These are phyloP conservation scores for Amphiprion ocellaris DNA, from an alignment of 2,113 vertebrate species.

Conservation along the genomic window DNA sequence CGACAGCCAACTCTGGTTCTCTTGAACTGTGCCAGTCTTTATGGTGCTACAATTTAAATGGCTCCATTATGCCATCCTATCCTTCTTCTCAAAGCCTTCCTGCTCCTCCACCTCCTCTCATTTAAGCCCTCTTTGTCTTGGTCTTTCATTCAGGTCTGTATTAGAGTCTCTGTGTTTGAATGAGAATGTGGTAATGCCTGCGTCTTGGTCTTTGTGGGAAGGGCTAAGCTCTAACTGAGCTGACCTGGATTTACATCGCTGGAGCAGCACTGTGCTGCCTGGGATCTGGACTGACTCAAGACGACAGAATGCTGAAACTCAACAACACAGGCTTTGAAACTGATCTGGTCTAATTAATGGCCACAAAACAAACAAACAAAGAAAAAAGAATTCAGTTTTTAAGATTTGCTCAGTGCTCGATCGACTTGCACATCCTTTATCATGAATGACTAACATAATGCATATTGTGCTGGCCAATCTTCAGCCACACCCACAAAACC, in stretches of 20 bases:
- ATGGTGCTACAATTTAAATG: slow-evolving; percentile 36
- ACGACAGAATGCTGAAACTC: not conserved
- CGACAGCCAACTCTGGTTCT: slow-evolving; percentile 30
- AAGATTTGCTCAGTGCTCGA: not conserved
- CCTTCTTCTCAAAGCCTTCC: slow-evolving; percentile 23
- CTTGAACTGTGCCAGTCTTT: slow-evolving; percentile 31
- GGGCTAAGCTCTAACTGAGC: slow-evolving; percentile 47
- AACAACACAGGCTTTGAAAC: no score
- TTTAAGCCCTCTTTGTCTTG: slow-evolving; percentile 41
- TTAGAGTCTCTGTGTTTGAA: slow-evolving; percentile 41
- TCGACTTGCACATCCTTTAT: not conserved
- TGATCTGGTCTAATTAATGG: not conserved
- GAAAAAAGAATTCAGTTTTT: no score
- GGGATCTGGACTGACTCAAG: slow-evolving; percentile 4
- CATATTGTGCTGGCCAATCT: not conserved
- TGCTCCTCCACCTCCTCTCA: slow-evolving; percentile 33
- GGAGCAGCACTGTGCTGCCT: slow-evolving; percentile 48
- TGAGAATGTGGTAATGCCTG: slow-evolving; percentile 52
- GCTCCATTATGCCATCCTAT: slow-evolving; percentile 25
- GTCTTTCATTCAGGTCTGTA: slow-evolving; percentile 51
- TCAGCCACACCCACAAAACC: no score
- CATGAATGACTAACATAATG: not conserved
- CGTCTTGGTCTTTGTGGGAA: slow-evolving; percentile 48
- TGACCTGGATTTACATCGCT: slow-evolving; percentile 58
- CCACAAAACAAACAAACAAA: not conserved